Evolutionary conservation across 2,888 invertebrate species (phyloP), one percentile per base, ranked within the genome.

Genomic region (Shargacucullia verbasci): DNA sequence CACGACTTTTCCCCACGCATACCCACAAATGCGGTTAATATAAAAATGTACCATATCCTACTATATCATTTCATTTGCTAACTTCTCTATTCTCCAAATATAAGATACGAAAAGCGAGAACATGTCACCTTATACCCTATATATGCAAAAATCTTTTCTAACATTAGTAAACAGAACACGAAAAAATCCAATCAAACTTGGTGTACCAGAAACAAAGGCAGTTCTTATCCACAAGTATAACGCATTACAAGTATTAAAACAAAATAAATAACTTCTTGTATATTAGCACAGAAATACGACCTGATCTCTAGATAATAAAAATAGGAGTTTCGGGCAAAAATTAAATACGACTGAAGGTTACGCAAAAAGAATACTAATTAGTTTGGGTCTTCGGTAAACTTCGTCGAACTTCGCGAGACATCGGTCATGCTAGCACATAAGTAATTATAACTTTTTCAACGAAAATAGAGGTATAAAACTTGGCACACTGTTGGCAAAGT

Each of bases 381-480:
- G 55, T 67, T 61, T 15, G 34, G 8, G 15, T 56, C 12, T 59
- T 59, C 14, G 41, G 27, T 2, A 20, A 63, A 63, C 40, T 67
- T 58, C 35, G 47, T 12, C 27, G 3, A 44, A 48, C 11, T 52
- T 48, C 40, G 20, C 14, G 9, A 39, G n/a, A 6, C 64, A 29
- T 44, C 55, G 55, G 44, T 63, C 33, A 39, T 39, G 43, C n/a
- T 37, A 53, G 29, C 34, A 63, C 44, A 34, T 55, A 69, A 69
- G 56, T 48, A 70, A 65, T 65, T 65, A 70, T 56, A 65, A 65
- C 70, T 65, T 65, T 62, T 48, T 35, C 8, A 33, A 31, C 37
- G 40, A 27, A 69, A 54, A 63, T 31, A 41, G 35, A 39, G 27
- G 2, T 11, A 48, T 29, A 8, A 15, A 31, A 38, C 13, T 44